Base-by-base conservation (phyloP, 2,113 vertebrate genomes). In the Lagenorhynchus albirostris region DNA sequence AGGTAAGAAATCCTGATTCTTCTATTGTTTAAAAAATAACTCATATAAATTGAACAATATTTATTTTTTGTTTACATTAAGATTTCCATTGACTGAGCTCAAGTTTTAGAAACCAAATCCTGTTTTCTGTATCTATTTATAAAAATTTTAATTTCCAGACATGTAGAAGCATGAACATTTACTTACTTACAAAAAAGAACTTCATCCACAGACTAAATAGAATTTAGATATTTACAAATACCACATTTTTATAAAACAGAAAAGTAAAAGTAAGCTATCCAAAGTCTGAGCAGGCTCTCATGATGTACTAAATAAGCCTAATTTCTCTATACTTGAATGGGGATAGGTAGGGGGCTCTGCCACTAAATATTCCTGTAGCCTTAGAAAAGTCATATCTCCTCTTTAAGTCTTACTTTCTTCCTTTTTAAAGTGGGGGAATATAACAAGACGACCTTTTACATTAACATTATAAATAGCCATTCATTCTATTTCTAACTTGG, bases 321-420 rank as follows among this genome's bases (percentile, higher is more conserved):
- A 29, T 47, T 74, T 0, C 15, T 81, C 33, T 77, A 0, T 38
- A 29, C 10, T 26, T 81, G 14, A 4, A 60, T 50, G 63, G 13
- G 12, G 23, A 26, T 36, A 13, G 33, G 21, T 17, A 70, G 1
- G 8, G 5, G 1, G 6, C 0, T 25, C 47, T 44, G 11, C 0
- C 3, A 36, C 13, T 53, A 9, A 76, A 31, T 47, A 70, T 55
- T 68, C 6, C 2, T 33, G 0, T 50, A 3, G 4, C 6, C 38
- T 26, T 44, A 2, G 8, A 91, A 92, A 81, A 74, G 1, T 50
- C 6, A 1, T 12, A 63, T 20, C 5, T 17, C 7, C 10, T 68
- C 21, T 74, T 17, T 44, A 74, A 38, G 2, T 33, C 25, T 94
- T 29, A 60, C 31, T 63, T 76, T 58, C 41, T 29, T 13, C n/a